Percentiles rank a stretch among this genome's conserved stretches.
phyloP scores from a whole-genome alignment of 2,888 invertebrate genomes.

The Sinelater perroti region DNA sequence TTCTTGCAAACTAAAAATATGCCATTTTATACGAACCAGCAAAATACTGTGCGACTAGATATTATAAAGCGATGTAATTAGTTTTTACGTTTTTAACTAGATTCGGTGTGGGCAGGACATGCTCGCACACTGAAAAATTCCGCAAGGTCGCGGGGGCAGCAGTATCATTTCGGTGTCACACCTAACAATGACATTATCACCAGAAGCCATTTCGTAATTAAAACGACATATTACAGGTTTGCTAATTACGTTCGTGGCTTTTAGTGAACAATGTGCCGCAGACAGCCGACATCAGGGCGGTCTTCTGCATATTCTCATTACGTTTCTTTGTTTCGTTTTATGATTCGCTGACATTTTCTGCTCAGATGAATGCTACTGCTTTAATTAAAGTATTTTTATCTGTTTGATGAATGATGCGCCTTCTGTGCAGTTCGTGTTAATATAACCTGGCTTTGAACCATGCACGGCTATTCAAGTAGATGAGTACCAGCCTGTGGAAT shows the following conservation, averaged over 20 bases:
- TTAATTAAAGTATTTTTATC: slow-evolving; percentile 22
- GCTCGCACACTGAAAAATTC: slow-evolving; percentile 12
- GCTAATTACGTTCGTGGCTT: slow-evolving; percentile 30
- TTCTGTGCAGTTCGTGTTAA: not conserved
- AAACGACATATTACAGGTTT: slow-evolving; percentile 29
- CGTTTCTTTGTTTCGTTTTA: slow-evolving; percentile 21
- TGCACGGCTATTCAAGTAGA: no score
- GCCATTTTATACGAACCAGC: no score
- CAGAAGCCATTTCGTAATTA: slow-evolving; percentile 30
- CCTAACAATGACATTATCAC: slow-evolving; percentile 27
- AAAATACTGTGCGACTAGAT: no score
- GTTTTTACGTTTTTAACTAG: no score
- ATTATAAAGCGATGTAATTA: no score
- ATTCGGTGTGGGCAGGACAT: no score
- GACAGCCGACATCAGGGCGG: slow-evolving; percentile 16
- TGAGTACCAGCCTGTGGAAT: no score
- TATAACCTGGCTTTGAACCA: not conserved
- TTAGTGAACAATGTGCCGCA: slow-evolving; percentile 23
- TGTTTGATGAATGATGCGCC: not conserved
- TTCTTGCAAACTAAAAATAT: no score
- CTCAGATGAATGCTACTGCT: not conserved
- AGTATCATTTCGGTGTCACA: slow-evolving; percentile 23
- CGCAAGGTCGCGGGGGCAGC: slow-evolving; percentile 1
- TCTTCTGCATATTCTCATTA: slow-evolving; percentile 24
- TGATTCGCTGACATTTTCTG: slow-evolving; percentile 11